phyloP scores from a whole-genome alignment of 1,140 invertebrate genomes.

The Drosophila bocki region DNA sequence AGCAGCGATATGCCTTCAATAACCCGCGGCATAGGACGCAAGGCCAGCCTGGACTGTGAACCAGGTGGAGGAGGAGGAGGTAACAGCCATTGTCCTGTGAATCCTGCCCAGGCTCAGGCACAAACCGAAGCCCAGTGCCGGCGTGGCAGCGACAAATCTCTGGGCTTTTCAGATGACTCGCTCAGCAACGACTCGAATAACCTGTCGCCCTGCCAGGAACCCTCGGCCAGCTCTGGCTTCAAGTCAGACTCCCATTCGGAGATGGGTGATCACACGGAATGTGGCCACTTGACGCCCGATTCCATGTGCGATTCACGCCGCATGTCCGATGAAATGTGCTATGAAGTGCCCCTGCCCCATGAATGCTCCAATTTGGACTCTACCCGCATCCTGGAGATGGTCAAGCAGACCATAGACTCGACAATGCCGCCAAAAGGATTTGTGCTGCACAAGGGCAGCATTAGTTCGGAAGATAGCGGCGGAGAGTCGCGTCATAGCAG shows the following conservation, averaged over 20 bases:
- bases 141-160: constrained; percentile 87
- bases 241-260: constrained; percentile 85
- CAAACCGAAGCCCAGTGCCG: constrained; percentile 64
- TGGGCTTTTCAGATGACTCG: constrained; percentile 89
- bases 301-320: constrained; percentile 83
- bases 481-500: constrained; percentile 66
- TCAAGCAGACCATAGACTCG: constrained; percentile 93
- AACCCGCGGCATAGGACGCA: constrained; percentile 91
- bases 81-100: constrained; percentile 3
- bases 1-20: constrained; percentile 92
- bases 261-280: constrained; percentile 83
- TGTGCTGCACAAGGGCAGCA: constrained; percentile 85
- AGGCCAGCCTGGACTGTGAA: constrained; percentile 88
- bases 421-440: constrained; percentile 91
- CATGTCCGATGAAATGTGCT: constrained; percentile 86
- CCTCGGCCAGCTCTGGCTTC: constrained; percentile 83
- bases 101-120: constrained; percentile 13
- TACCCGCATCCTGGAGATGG: constrained; percentile 91
- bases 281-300: constrained; percentile 80
- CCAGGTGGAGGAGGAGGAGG: constrained; percentile 18
- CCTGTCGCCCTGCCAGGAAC: constrained; percentile 84
- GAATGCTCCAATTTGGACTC: constrained; percentile 92
- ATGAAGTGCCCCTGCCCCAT: constrained; percentile 91
- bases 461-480: constrained; percentile 69
- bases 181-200: constrained; percentile 88